Evolutionary conservation across 2,888 invertebrate genomes (phyloP).

Genomic region (Nemotelus nigrinus): DNA sequence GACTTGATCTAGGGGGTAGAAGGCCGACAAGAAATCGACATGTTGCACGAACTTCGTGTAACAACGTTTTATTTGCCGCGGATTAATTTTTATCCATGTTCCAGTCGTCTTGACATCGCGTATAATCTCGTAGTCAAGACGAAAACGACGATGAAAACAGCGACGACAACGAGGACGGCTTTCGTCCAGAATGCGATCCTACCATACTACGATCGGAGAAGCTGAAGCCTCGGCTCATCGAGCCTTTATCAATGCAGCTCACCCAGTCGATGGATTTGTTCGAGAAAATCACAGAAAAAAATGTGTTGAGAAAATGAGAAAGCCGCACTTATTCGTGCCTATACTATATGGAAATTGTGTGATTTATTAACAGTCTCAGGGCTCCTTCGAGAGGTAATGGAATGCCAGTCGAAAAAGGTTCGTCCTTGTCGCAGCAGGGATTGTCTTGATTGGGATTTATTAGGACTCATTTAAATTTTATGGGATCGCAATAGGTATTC

Average conservation of each 20-base stretch:
- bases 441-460: slow-evolving; percentile 28
- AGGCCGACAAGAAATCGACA: slow-evolving; percentile 46
- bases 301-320: neutral
- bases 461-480: slow-evolving; percentile 29
- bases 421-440: slow-evolving; percentile 15
- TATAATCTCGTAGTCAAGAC: slow-evolving; percentile 25
- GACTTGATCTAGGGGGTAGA: slow-evolving; percentile 23
- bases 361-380: slow-evolving; percentile 43
- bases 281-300: slow-evolving; percentile 4
- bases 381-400: slow-evolving; percentile 3
- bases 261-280: slow-evolving; percentile 26
- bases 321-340: slow-evolving; percentile 26
- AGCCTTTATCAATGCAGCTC: slow-evolving; percentile 7
- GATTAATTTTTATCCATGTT: slow-evolving; percentile 50
- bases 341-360: slow-evolving; percentile 43
- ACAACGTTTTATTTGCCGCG: slow-evolving; percentile 49
- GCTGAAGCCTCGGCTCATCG: neutral
- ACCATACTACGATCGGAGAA: no score
- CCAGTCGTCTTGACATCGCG: slow-evolving; percentile 20
- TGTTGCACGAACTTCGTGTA: slow-evolving; percentile 50
- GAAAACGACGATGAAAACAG: neutral
- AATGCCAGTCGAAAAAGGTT: neutral
- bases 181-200: neutral
- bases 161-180: neutral
- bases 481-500: slow-evolving; percentile 1